A percentile compares a stretch with the other conserved stretches of the same genome.
Conservation (phyloP, 2,113 vertebrate genomes). For the Dunckerocampus dactyliophorus region DNA sequence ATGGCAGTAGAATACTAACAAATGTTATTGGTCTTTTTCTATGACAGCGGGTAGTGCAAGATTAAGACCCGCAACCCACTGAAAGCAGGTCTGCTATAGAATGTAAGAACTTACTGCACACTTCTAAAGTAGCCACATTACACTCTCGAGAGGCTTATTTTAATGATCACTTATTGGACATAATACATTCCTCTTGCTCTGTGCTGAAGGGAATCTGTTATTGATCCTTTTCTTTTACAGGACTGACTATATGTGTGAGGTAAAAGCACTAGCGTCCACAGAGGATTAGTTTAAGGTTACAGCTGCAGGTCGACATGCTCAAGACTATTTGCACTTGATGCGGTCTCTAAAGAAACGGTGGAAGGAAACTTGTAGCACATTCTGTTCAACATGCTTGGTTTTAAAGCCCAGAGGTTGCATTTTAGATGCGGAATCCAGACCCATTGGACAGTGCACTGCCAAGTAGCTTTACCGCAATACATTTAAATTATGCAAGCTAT, state of each 20-base stretch:
- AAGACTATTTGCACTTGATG: conserved; percentile 25
- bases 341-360: conserved; percentile 9
- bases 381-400: conserved; percentile 17
- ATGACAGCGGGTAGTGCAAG: too few relatives aligned
- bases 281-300: conserved; percentile 27
- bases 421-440: not conserved
- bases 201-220: conserved; percentile 21
- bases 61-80: too few relatives aligned
- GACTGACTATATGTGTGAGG: conserved; percentile 18
- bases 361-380: conserved; percentile 15
- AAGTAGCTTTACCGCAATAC: conserved; percentile 7
- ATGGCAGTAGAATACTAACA: too few relatives aligned
- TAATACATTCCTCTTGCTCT: conserved; percentile 1
- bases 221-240: conserved; percentile 13
- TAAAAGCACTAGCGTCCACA: conserved; percentile 20
- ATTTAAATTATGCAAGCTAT: conserved; percentile 28
- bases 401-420: not conserved
- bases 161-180: conserved; percentile 5
- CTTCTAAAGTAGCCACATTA: not conserved
- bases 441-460: not conserved
- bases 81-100: too few relatives aligned
- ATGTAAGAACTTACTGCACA: not conserved
- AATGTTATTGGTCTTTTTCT: too few relatives aligned
- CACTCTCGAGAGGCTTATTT: not conserved
- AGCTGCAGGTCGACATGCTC: conserved; percentile 19